Percentiles rank a stretch among this genome's conserved stretches.
Conservation (phyloP, 2,888 invertebrate genomes). For the Lepidochitona cinerea region DNA sequence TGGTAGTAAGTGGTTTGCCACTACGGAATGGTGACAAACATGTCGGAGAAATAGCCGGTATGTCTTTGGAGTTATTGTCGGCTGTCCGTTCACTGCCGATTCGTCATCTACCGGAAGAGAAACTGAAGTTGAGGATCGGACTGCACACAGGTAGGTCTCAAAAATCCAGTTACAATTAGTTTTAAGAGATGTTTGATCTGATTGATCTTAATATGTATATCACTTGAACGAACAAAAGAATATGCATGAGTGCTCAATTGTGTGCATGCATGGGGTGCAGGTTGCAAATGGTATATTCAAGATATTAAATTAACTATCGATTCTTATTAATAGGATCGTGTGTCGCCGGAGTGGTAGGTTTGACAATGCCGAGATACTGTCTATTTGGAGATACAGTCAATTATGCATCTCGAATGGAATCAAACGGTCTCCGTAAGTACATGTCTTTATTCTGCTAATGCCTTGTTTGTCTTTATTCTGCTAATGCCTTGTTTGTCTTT, state of each 20-base stretch:
- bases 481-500: no score
- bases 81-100: constrained; percentile 26
- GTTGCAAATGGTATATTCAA: no score
- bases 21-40: constrained; percentile 47
- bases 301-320: no score
- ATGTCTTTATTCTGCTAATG: no score
- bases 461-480: no score
- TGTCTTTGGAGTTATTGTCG: constrained; percentile 43
- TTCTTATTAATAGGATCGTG: background rate
- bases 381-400: background rate
- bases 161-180: no score
- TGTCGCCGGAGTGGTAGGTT: background rate
- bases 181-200: no score
- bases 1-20: constrained; percentile 53
- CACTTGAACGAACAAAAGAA: no score
- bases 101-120: constrained; percentile 12
- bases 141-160: constrained; percentile 5
- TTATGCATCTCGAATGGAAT: constrained; percentile 2
- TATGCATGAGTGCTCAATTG: no score
- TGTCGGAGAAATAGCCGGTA: constrained; percentile 48
- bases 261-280: no score
- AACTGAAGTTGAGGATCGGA: constrained; percentile 15
- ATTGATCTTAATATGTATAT: no score
- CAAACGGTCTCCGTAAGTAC: background rate
- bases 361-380: constrained; percentile 1